Evolutionary conservation across 2,113 vertebrate species (phyloP).

Genomic region (Capreolus pygargus): DNA sequence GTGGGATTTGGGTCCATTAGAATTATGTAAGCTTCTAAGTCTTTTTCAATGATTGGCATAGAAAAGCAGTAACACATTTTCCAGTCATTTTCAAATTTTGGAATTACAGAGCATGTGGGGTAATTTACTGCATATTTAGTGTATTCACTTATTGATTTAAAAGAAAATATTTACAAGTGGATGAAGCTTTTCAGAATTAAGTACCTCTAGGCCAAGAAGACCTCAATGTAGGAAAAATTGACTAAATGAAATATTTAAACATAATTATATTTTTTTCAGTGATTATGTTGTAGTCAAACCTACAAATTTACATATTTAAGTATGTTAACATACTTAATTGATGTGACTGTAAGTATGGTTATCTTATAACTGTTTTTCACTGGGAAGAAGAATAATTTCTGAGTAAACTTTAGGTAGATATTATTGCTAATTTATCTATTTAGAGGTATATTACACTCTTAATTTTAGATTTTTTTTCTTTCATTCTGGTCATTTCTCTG

Average conservation of each 20-base stretch:
- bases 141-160: constrained; percentile 16
- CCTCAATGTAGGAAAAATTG: neutral
- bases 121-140: neutral
- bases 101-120: neutral
- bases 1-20: neutral
- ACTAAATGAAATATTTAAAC: constrained; percentile 16
- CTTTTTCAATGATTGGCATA: neutral
- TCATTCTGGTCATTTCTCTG: neutral
- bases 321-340: neutral
- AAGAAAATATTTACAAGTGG: neutral
- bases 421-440: neutral
- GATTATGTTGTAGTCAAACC: neutral
- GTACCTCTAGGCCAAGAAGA: neutral
- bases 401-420: neutral
- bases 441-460: neutral
- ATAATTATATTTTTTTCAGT: neutral
- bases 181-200: constrained; percentile 2
- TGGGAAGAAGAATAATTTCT: neutral
- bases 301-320: neutral
- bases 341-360: neutral
- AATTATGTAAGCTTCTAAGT: neutral
- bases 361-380: constrained; percentile 13
- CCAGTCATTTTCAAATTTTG: constrained; percentile 39
- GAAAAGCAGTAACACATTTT: constrained; percentile 23
- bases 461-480: neutral